A percentile compares a stretch with the other conserved stretches of the same genome.
phyloP scores from a whole-genome alignment of 2,888 invertebrate species.

The Phengaris alcon region DNA sequence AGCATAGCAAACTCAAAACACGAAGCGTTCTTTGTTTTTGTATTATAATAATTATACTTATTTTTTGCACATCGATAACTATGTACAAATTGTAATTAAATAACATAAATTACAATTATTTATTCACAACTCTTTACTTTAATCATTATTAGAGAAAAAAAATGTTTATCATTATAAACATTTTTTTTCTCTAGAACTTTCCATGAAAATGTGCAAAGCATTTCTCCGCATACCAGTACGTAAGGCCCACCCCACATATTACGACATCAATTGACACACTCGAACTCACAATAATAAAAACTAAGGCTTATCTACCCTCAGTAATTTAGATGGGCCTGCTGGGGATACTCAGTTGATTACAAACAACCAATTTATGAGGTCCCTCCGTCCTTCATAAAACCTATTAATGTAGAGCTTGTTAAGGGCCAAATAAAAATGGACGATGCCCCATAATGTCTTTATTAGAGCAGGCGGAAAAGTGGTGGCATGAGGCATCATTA shows the following conservation, averaged over 20 bases:
- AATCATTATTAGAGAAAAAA: too few relatives aligned
- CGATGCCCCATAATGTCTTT: constrained; percentile 42
- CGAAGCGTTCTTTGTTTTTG: too few relatives aligned
- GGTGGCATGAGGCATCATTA: constrained; percentile 37
- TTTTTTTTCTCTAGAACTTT: too few relatives aligned
- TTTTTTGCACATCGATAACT: too few relatives aligned
- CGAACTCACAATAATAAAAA: constrained; percentile 69
- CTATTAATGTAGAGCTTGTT: constrained; percentile 34
- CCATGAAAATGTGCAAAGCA: not conserved
- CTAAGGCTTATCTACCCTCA: constrained; percentile 69
- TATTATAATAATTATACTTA: too few relatives aligned
- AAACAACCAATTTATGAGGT: constrained; percentile 55
- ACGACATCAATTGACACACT: constrained; percentile 55
- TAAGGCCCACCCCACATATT: constrained; percentile 38
- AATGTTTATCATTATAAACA: too few relatives aligned
- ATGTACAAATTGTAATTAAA: too few relatives aligned
- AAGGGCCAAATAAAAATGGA: constrained; percentile 42
- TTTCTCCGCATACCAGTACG: constrained; percentile 29
- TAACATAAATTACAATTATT: too few relatives aligned
- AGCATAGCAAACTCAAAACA: too few relatives aligned
- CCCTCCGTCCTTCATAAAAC: constrained; percentile 46
- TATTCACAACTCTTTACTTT: too few relatives aligned
- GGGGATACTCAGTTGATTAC: constrained; percentile 61
- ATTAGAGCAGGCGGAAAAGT: constrained; percentile 40
- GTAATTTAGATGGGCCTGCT: constrained; percentile 66